Base-by-base conservation (phyloP, 2,113 vertebrate species). In the Planiliza haematocheilus region DNA sequence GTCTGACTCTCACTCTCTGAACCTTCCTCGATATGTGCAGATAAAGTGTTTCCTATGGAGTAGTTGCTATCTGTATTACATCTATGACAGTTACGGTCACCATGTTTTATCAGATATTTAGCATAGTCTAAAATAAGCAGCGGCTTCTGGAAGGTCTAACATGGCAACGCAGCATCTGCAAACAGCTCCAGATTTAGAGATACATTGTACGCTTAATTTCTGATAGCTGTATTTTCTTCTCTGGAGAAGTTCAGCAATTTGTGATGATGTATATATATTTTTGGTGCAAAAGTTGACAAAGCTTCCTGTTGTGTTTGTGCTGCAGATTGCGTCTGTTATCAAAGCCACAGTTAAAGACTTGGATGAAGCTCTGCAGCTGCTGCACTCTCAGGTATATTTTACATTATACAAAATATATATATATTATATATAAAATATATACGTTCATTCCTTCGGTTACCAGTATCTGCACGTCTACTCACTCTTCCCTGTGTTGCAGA, bases 371-470 rank as follows among this genome's bases (percentile, higher is more conserved):
- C 65, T 93, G 61, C 82, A 85, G 75, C 18, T 90, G 42, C 81
- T 94, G 70, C 81, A 76, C 38, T 83, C 84, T 68, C 78, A 89
- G 89, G 91, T 93, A 66, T 7, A 51, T 70, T 60, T 57, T 4
- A 62, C 0, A 10, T 34, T 2, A 5, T 17, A 3, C 2, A 0
- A 17, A 18, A 1, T 18, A 30, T 30, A 3, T 43, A n/a, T n/a
- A n/a, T n/a, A n/a, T n/a, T n/a, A n/a, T 2, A 5, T 17, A 3
- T 2, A 0, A 17, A 18, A 1, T 18, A 30, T 30, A 3, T 43
- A n/a, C n/a, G n/a, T 49, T 16, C 1, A n/a, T 9, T 50, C 36
- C 10, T 9, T 42, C 7, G 1, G 16, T 50, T 30, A 13, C 1
- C 10, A 11, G 17, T 37, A 13, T 51, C 70, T 2, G 57, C 21